Conservation (phyloP, 2,888 invertebrate genomes). For the Monoplex corrugatus region DNA sequence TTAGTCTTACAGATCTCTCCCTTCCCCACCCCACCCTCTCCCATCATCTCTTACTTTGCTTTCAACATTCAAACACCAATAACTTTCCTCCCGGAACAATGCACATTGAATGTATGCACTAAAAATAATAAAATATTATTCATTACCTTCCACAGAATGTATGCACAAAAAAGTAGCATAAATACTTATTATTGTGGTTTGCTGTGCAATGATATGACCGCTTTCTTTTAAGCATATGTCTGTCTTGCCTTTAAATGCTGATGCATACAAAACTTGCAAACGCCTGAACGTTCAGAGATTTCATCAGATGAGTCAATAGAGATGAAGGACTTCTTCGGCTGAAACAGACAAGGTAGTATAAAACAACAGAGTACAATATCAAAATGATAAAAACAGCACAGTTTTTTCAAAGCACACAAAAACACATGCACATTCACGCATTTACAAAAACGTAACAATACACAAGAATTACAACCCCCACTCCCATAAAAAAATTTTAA, state of each 20-base stretch:
- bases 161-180: too few species aligned
- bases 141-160: too few species aligned
- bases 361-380: background rate
- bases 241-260: conserved; percentile 83
- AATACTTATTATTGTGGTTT: too few species aligned
- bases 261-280: conserved; percentile 78
- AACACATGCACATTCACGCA: background rate
- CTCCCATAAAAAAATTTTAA: background rate
- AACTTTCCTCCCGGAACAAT: too few species aligned
- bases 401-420: background rate
- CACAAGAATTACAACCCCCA: background rate
- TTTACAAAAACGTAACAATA: background rate
- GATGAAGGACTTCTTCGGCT: conserved; percentile 76
- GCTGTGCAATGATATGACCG: too few species aligned
- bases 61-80: too few species aligned
- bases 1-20: too few species aligned
- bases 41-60: too few species aligned
- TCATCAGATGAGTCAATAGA: conserved; percentile 49
- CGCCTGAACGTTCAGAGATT: conserved; percentile 63
- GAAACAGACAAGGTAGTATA: conserved; percentile 50
- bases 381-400: background rate
- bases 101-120: too few species aligned
- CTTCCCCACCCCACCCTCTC: too few species aligned
- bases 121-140: too few species aligned
- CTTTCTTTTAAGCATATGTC: too few species aligned